Conservation (phyloP, 2,888 invertebrate species). For the Automeris io region DNA sequence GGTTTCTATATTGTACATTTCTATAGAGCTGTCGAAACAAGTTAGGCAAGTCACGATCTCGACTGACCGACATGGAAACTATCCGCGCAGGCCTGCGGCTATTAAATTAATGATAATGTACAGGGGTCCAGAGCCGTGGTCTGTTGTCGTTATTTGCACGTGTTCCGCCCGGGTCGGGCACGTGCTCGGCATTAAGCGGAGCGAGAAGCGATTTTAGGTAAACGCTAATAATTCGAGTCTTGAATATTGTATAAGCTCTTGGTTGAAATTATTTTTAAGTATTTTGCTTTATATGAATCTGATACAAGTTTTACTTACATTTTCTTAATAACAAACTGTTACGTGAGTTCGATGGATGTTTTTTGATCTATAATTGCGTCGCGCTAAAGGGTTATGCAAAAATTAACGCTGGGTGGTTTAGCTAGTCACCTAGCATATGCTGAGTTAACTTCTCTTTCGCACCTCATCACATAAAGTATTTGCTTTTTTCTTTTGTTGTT, state of each 20-base stretch:
- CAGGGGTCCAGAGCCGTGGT: conserved; percentile 32
- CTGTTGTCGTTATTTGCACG: conserved; percentile 61
- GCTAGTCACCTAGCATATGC: too few species aligned
- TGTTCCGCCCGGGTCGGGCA: conserved; percentile 28
- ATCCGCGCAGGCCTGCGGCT: conserved; percentile 30
- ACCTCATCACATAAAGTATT: too few species aligned
- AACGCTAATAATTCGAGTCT: conserved; percentile 6
- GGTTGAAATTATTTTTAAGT: neutral
- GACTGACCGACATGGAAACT: conserved; percentile 27
- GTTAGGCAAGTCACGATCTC: conserved; percentile 35
- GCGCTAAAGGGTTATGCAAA: too few species aligned
- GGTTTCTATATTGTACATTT: conserved; percentile 3
- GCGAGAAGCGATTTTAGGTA: conserved; percentile 12
- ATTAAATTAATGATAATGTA: conserved; percentile 63
- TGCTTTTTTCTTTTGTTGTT: too few species aligned
- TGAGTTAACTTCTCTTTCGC: too few species aligned
- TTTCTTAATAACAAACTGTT: too few species aligned
- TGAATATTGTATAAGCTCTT: conserved; percentile 1
- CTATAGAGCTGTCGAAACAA: conserved; percentile 13
- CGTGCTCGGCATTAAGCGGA: conserved; percentile 32
- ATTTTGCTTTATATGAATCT: neutral
- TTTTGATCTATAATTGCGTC: too few species aligned
- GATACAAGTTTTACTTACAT: conserved; percentile 7
- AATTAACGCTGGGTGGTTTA: too few species aligned
- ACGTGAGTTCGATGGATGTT: too few species aligned